These are phyloP conservation scores for Pomatostomus ruficeps DNA, from an alignment of 2,113 vertebrate species.

Conservation along the genomic window DNA sequence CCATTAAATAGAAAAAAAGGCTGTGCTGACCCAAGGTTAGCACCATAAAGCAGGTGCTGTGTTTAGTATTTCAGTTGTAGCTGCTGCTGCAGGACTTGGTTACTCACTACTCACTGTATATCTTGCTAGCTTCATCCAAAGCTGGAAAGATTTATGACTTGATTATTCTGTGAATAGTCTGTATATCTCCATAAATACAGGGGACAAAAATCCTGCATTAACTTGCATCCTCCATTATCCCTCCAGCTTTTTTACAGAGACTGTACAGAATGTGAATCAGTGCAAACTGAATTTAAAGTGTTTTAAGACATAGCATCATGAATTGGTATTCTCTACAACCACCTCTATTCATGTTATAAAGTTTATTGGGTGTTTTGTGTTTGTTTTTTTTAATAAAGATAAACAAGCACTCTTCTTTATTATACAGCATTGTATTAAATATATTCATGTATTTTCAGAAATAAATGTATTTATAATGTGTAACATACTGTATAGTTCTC, in stretches of 20 bases:
- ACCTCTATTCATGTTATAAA: neutral
- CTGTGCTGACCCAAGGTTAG: neutral
- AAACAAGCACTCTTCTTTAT: conserved; percentile 1
- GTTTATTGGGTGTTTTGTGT: neutral
- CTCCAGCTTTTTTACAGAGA: neutral
- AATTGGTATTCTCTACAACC: neutral
- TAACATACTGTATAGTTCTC: conserved; percentile 49
- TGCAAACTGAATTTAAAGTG: neutral
- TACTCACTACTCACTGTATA: neutral
- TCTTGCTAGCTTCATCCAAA: conserved; percentile 12
- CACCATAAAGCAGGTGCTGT: neutral
- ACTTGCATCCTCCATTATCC: neutral
- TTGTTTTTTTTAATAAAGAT: neutral
- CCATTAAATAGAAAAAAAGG: neutral
- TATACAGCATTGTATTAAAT: conserved; percentile 19
- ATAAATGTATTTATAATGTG: conserved; percentile 50
- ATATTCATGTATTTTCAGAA: conserved; percentile 10
- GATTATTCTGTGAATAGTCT: conserved; percentile 61
- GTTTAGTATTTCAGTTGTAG: neutral
- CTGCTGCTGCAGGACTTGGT: neutral
- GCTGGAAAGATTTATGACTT: conserved; percentile 19
- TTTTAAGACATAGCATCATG: neutral
- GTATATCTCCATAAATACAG: neutral
- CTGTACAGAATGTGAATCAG: neutral
- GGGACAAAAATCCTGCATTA: neutral